phyloP scores from a whole-genome alignment of 2,888 invertebrate genomes.

The Biston betularia region DNA sequence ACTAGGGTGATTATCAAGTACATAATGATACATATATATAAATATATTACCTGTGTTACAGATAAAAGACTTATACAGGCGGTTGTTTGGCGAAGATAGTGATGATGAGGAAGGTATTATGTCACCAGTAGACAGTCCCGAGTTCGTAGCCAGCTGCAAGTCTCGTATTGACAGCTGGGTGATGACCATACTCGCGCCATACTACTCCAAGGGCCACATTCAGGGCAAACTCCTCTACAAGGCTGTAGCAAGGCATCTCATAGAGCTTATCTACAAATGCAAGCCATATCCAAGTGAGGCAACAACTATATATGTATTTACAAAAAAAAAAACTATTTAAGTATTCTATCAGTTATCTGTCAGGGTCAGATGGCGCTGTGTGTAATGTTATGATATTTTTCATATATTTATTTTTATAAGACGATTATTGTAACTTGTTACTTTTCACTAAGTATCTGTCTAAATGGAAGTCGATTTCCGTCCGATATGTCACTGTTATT shows the following conservation, averaged over 20 bases:
- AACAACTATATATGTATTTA: too few species aligned
- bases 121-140: constrained; percentile 82
- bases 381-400: too few species aligned
- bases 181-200: constrained; percentile 87
- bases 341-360: too few species aligned
- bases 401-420: too few species aligned
- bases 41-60: constrained; percentile 48
- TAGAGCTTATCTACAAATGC: constrained; percentile 85
- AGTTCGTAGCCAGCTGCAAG: constrained; percentile 83
- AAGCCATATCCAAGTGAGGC: constrained; percentile 85
- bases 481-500: too few species aligned
- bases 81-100: constrained; percentile 82
- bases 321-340: too few species aligned
- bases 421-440: too few species aligned
- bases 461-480: too few species aligned
- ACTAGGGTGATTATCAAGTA: not conserved
- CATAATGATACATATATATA: too few species aligned
- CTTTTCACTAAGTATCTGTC: too few species aligned
- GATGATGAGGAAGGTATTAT: constrained; percentile 84
- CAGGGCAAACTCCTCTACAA: constrained; percentile 87
- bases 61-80: constrained; percentile 74
- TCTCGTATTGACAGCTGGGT: constrained; percentile 87
- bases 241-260: constrained; percentile 85
- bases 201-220: constrained; percentile 87
- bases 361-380: too few species aligned